Evolutionary conservation across 1,140 invertebrate genomes (phyloP).

Genomic region (Bombus ignitus): DNA sequence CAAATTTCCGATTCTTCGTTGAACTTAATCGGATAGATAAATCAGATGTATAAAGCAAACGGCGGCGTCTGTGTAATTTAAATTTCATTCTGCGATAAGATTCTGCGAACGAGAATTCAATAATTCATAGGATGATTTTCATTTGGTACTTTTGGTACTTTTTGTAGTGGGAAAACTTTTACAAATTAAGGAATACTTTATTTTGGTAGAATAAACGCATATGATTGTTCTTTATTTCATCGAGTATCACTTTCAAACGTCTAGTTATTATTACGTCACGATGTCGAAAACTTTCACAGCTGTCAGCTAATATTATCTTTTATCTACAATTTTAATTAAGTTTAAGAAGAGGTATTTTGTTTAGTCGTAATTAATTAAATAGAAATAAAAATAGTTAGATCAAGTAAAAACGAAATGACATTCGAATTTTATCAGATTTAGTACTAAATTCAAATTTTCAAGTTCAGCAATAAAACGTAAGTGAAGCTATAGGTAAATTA

Average conservation of each 20-base stretch:
- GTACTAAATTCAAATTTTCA: background rate
- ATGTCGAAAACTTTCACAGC: too few relatives aligned
- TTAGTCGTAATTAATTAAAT: too few relatives aligned
- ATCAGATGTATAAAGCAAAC: conserved; percentile 13
- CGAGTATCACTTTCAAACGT: too few relatives aligned
- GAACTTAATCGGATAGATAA: background rate
- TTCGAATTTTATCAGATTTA: background rate
- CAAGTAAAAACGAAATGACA: background rate
- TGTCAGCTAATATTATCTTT: too few relatives aligned
- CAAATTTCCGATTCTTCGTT: conserved; percentile 1
- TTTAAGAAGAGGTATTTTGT: too few relatives aligned
- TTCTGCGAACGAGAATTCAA: background rate
- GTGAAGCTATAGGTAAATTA: background rate
- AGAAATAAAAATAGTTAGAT: too few relatives aligned
- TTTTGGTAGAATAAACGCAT: too few relatives aligned
- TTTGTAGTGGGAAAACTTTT: background rate
- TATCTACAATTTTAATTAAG: too few relatives aligned
- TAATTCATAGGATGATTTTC: background rate
- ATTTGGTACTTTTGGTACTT: too few relatives aligned
- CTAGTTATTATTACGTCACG: too few relatives aligned
- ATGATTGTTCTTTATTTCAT: too few relatives aligned
- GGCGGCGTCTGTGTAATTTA: background rate
- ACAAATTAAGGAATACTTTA: background rate
- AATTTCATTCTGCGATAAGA: background rate
- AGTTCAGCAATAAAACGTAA: background rate